Percentiles rank a stretch among this genome's conserved stretches.
Evolutionary conservation across 2,888 invertebrate genomes (phyloP).

Genomic region (Buathra laborator): DNA sequence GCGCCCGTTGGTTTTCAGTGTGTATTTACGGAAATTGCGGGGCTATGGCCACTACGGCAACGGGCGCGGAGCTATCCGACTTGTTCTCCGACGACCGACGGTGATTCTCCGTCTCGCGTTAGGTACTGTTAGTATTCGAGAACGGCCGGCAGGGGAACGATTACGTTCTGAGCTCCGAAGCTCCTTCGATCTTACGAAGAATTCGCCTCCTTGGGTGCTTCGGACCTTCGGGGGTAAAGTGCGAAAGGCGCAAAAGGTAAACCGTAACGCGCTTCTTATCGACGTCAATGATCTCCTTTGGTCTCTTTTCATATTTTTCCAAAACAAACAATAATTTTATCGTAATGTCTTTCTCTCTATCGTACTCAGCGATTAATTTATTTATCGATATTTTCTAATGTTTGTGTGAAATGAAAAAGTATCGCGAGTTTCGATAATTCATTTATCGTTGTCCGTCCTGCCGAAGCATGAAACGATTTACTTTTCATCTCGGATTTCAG

Average conservation of each 20-base stretch:
- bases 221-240: neutral
- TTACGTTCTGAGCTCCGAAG: constrained; percentile 61
- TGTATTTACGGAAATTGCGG: constrained; percentile 84
- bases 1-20: constrained; percentile 78
- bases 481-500: constrained; percentile 8
- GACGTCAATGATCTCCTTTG: neutral
- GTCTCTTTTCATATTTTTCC: neutral
- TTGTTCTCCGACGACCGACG: constrained; percentile 78
- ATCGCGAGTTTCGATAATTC: neutral
- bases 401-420: too few relatives aligned
- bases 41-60: constrained; percentile 75
- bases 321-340: too few relatives aligned
- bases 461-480: neutral
- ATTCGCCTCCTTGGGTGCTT: constrained; percentile 57
- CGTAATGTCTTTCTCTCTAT: too few relatives aligned
- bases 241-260: neutral
- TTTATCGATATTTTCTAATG: too few relatives aligned
- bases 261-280: neutral
- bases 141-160: constrained; percentile 76
- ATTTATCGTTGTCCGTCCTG: neutral
- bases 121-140: constrained; percentile 48
- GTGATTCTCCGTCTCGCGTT: constrained; percentile 75
- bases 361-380: too few relatives aligned
- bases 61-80: constrained; percentile 23
- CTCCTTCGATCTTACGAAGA: constrained; percentile 57